Conservation (phyloP, 92 coral and sea anemone species). For the Scolanthus callimorphus region DNA sequence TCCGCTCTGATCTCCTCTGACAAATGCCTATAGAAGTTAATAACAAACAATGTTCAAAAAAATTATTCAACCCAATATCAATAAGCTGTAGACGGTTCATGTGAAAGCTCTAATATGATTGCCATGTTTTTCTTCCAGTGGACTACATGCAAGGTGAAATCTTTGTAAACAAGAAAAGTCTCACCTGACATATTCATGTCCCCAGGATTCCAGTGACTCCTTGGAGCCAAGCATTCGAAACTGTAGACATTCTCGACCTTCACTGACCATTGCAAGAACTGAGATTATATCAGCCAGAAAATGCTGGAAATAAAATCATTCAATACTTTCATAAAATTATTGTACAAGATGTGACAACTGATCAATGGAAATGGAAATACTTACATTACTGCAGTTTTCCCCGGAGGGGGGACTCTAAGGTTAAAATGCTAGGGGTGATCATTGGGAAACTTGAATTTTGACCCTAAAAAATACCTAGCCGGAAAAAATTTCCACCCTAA, state of each 20-base stretch:
- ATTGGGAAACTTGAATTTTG: no score
- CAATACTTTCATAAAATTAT: neutral
- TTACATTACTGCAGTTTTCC: no score
- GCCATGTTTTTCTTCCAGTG: no score
- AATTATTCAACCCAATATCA: no score
- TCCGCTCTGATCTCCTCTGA: constrained; percentile 94
- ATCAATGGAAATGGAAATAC: no score
- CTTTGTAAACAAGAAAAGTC: neutral
- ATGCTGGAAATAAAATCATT: constrained; percentile 28
- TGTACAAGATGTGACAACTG: no score
- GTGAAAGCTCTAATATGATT: no score
- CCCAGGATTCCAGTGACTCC: constrained; percentile 95
- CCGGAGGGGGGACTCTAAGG: no score
- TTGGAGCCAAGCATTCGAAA: constrained; percentile 86
- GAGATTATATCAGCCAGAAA: constrained; percentile 93
- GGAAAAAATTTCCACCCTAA: no score
- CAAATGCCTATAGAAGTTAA: constrained; percentile 58
- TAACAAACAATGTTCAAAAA: neutral
- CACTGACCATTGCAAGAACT: constrained; percentile 94
- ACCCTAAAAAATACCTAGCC: no score
- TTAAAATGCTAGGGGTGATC: neutral
- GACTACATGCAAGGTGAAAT: no score
- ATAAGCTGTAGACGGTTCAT: no score
- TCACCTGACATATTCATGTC: constrained; percentile 98
- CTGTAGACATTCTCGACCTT: constrained; percentile 87